Base-by-base conservation (phyloP, 2,113 vertebrate species). In the Micronycteris hirsuta region DNA sequence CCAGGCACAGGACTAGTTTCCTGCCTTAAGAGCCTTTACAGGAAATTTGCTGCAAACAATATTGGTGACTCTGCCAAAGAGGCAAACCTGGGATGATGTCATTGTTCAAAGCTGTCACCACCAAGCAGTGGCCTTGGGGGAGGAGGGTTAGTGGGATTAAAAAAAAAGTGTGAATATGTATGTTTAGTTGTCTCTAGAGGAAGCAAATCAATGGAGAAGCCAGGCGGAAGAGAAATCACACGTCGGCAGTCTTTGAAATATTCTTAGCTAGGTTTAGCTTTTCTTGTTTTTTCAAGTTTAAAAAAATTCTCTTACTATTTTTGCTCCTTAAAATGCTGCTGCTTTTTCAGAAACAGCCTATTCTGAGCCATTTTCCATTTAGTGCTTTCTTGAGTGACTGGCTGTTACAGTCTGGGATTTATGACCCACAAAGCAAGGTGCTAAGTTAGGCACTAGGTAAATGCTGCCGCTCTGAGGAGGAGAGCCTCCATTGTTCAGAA, bases 11-110 rank as follows among this genome's bases (percentile, higher is more conserved):
- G 81, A 86, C 80, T 43, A 36, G 86, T 85, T 98, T 98, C 98
- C 97, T 98, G 97, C 77, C 94, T 89, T 95, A 89, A 96, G 93
- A 96, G 49, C 84, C 95, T 93, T 93, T 65, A 83, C 85, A 94
- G 96, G 97, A 97, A 98, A 95, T 91, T 95, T 71, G 92, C 61
- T 91, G 95, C 80, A 93, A 97, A 98, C 93, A 96, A 93, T 96
- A 80, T 96, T 73, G 80, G 95, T 74, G 93, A 95, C 78, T 76
- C 73, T 96, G 95, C 95, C 97, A 96, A 93, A 56, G 61, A 89
- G 86, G 80, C 95, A 86, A 63, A 93, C 93, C 71, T 90, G 89
- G 87, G 92, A 58, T 97, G 95, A 97, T 94, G 85, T 96, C 95
- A 96, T 95, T 96, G 95, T 96, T 93, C 19, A 4, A 58, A 36